Evolutionary conservation across 2,888 invertebrate species (phyloP).

Genomic region (Oscheius onirici): DNA sequence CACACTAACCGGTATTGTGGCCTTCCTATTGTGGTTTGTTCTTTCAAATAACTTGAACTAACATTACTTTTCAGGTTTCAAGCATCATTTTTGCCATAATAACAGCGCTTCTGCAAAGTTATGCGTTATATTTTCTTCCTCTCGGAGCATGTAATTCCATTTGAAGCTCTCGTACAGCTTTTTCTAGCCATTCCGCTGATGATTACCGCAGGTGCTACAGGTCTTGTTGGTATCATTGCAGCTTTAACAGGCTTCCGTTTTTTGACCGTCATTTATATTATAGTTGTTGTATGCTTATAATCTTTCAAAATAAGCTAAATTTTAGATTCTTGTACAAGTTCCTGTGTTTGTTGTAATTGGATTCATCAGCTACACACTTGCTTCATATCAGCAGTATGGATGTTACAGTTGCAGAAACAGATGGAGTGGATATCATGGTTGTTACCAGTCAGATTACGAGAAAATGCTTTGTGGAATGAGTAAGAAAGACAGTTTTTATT

Average conservation of each 20-base stretch:
- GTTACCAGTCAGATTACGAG: neutral
- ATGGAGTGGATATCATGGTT: neutral
- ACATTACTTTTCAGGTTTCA: neutral
- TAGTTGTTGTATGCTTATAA: neutral
- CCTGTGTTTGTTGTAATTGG: constrained; percentile 25
- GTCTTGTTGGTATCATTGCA: constrained; percentile 14
- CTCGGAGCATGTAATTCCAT: neutral
- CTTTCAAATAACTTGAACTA: no score
- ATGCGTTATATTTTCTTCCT: constrained; percentile 4
- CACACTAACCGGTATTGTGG: constrained; percentile 7
- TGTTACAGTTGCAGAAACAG: neutral
- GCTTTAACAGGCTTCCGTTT: constrained; percentile 9
- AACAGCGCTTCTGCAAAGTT: neutral
- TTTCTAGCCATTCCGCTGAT: constrained; percentile 20
- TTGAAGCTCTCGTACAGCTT: neutral
- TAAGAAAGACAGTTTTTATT: neutral
- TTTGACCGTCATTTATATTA: constrained; percentile 16
- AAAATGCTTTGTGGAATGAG: neutral
- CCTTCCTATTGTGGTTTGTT: constrained; percentile 16
- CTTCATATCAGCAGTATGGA: neutral
- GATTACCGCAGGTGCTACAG: constrained; percentile 18
- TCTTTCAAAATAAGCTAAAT: neutral
- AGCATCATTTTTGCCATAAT: neutral
- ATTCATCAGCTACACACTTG: constrained; percentile 3
- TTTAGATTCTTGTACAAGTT: constrained; percentile 19